These are phyloP conservation scores for Chrysolina oricalcia DNA, from an alignment of 2,888 invertebrate genomes.

Conservation along the genomic window DNA sequence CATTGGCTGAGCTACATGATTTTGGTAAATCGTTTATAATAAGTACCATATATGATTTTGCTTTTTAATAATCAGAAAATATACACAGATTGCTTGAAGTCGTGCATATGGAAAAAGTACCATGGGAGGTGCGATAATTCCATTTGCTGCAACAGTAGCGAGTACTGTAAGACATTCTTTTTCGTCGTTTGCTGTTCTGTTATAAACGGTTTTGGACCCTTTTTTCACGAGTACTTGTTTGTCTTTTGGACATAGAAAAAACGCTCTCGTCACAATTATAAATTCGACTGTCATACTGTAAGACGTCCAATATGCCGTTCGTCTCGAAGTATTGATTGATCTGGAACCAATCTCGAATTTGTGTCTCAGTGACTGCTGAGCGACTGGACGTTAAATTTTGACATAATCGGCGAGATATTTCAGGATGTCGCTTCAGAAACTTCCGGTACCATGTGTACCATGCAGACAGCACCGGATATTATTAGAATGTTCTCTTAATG, in stretches of 20 bases:
- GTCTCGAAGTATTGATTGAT: neutral
- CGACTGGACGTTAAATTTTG: slow-evolving; percentile 33
- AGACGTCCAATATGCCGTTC: slow-evolving; percentile 24
- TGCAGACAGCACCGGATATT: no score
- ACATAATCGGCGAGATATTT: neutral
- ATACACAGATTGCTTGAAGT: neutral
- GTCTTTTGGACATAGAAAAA: slow-evolving; percentile 26
- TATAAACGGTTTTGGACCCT: slow-evolving; percentile 30
- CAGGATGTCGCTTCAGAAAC: neutral
- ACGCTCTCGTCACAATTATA: slow-evolving; percentile 38
- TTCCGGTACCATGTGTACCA: neutral
- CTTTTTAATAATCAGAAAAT: no score
- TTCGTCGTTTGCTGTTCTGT: slow-evolving; percentile 24
- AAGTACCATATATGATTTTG: no score
- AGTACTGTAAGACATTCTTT: slow-evolving; percentile 30
- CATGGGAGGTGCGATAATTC: slow-evolving; percentile 34
- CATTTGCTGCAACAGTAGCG: slow-evolving; percentile 26
- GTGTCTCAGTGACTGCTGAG: neutral
- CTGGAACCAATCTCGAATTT: slow-evolving; percentile 7
- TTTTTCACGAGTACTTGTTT: slow-evolving; percentile 33
- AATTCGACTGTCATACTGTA: slow-evolving; percentile 28
- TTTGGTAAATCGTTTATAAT: no score
- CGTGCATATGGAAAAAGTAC: slow-evolving; percentile 37
- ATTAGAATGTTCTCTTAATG: no score
- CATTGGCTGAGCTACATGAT: no score